These are phyloP conservation scores for Sebastes oblongus DNA, from an alignment of 2,797 vertebrate genomes.

Conservation along the genomic window DNA sequence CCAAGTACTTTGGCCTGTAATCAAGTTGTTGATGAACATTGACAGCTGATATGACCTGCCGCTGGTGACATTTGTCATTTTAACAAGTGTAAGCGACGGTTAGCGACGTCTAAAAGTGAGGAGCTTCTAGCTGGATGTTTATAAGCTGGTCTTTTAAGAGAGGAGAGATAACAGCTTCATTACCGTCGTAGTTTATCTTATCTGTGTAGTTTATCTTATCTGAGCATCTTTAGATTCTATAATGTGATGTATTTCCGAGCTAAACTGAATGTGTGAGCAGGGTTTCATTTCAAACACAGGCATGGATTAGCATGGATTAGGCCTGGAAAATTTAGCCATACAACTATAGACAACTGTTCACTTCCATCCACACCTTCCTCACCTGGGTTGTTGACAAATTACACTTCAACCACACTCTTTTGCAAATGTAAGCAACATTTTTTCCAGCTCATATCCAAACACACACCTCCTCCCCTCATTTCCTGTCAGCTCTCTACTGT, in stretches of 20 bases:
- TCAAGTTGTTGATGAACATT: background rate
- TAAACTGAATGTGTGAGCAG: background rate
- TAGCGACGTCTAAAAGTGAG: background rate
- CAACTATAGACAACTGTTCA: background rate
- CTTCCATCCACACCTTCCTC: constrained; percentile 16
- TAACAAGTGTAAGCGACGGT: background rate
- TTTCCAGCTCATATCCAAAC: constrained; percentile 9
- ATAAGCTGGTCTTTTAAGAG: background rate
- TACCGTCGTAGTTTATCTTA: background rate
- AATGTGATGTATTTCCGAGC: background rate
- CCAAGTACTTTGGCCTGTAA: background rate
- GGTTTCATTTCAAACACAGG: background rate
- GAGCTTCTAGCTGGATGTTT: background rate
- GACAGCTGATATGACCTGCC: background rate
- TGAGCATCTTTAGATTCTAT: background rate
- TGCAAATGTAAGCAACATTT: constrained; percentile 8
- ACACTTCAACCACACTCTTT: constrained; percentile 2
- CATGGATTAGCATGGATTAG: background rate
- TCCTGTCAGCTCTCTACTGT: background rate
- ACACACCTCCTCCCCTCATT: background rate
- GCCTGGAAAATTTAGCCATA: background rate
- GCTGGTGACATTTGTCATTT: no score
- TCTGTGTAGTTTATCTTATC: background rate
- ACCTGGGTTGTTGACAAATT: constrained; percentile 17
- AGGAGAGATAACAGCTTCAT: background rate